phyloP scores from a whole-genome alignment of 64 coral and sea anemone genomes.

The Porites australiensis region DNA sequence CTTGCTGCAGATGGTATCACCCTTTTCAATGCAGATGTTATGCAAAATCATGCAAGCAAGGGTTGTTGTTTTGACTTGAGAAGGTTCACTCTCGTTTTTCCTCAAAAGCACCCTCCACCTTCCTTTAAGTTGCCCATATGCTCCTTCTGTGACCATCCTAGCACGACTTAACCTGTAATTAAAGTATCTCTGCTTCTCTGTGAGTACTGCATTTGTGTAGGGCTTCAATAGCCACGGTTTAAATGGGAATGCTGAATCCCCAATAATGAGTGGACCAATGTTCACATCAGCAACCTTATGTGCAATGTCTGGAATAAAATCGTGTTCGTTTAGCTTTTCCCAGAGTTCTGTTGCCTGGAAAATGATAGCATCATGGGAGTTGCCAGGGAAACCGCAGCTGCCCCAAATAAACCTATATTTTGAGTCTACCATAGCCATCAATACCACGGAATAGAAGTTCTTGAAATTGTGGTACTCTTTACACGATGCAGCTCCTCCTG shows the following conservation, averaged over 20 bases:
- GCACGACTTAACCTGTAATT: slow-evolving; percentile 35
- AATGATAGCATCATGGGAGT: slow-evolving; percentile 56
- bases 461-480: slow-evolving; percentile 71
- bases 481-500: slow-evolving; percentile 15
- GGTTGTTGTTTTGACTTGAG: slow-evolving; percentile 48
- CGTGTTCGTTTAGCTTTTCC: neutral
- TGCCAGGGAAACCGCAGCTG: slow-evolving; percentile 47
- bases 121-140: slow-evolving; percentile 50
- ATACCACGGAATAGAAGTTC: slow-evolving; percentile 47
- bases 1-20: neutral
- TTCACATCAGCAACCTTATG: neutral
- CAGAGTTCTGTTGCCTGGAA: slow-evolving; percentile 38
- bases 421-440: slow-evolving; percentile 56
- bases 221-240: slow-evolving; percentile 41
- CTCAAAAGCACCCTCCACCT: slow-evolving; percentile 43
- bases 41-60: slow-evolving; percentile 51
- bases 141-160: slow-evolving; percentile 22
- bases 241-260: slow-evolving; percentile 48
- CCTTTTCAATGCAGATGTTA: slow-evolving; percentile 36
- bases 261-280: slow-evolving; percentile 29
- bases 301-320: slow-evolving; percentile 37
- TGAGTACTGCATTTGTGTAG: slow-evolving; percentile 30
- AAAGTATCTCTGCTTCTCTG: slow-evolving; percentile 4
- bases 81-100: slow-evolving; percentile 21
- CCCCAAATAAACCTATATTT: slow-evolving; percentile 48